Evolutionary conservation across 53 echinoderm and acorn worm genomes (phyloP).

Genomic region (Stichopus horrens): DNA sequence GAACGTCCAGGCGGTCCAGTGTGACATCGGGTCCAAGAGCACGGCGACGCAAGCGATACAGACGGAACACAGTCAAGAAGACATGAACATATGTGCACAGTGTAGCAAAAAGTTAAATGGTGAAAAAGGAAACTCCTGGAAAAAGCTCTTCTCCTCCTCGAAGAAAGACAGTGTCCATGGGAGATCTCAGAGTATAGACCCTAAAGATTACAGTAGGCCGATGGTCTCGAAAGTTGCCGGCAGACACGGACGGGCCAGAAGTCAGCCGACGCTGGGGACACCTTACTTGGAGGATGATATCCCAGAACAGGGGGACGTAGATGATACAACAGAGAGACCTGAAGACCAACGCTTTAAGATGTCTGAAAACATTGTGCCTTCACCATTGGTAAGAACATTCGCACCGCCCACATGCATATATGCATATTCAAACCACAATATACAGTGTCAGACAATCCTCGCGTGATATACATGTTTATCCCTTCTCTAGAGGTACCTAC

Average conservation of each 20-base stretch:
- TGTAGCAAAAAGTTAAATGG: conserved; percentile 29
- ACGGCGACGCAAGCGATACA: not conserved
- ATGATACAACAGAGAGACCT: not conserved
- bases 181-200: conserved; percentile 26
- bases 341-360: not conserved
- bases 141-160: not conserved
- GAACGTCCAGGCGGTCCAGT: conserved; percentile 37
- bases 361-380: conserved; percentile 29
- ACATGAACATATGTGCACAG: not conserved
- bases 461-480: no score
- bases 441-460: no score
- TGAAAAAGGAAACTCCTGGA: conserved; percentile 10
- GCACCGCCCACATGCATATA: not conserved
- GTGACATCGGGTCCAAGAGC: conserved; percentile 5
- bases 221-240: no score
- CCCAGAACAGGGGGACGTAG: not conserved
- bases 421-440: not conserved
- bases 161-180: not conserved
- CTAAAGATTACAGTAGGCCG: not conserved
- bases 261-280: conserved; percentile 13
- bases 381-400: conserved; percentile 17
- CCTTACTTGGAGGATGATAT: conserved; percentile 8
- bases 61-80: not conserved
- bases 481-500: no score
- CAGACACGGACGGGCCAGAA: not conserved